Conservation (phyloP, 1,140 invertebrate species). For the Neotoxoptera formosana region DNA sequence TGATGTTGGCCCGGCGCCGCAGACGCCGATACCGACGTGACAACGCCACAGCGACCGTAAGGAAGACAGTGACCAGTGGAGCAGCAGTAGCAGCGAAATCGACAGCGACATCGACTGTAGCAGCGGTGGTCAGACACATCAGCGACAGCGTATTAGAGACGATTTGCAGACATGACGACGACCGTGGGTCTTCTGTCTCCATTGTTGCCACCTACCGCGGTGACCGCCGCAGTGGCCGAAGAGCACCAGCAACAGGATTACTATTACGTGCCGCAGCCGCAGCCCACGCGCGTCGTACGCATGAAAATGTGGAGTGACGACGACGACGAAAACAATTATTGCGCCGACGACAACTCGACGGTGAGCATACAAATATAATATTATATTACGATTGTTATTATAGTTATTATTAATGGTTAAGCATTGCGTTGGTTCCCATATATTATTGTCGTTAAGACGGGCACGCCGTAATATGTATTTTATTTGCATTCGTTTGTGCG, state of each 20-base stretch:
- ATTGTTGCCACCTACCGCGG: not conserved
- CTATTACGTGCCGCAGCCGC: slow-evolving; percentile 3
- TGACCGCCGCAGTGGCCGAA: not conserved
- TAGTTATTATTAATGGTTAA: not conserved
- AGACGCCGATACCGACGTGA: slow-evolving; percentile 43
- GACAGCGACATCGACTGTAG: not conserved
- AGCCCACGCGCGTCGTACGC: slow-evolving; percentile 33
- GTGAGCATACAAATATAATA: slow-evolving; percentile 11
- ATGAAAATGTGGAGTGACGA: slow-evolving; percentile 56
- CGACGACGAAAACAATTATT: slow-evolving; percentile 37
- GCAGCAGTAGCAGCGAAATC: not conserved
- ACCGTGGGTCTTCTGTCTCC: slow-evolving; percentile 33
- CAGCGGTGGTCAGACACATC: not conserved
- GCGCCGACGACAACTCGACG: slow-evolving; percentile 30
- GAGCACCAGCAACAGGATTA: slow-evolving; percentile 46
- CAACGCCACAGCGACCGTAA: not conserved
- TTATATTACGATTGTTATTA: not conserved
- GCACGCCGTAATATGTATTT: not conserved
- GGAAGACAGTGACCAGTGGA: not conserved
- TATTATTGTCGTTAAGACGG: not conserved
- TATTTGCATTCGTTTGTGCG: not conserved
- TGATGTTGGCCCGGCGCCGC: slow-evolving; percentile 55
- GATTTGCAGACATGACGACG: not conserved
- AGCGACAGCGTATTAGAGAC: not conserved
- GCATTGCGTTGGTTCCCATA: not conserved